A percentile compares a stretch with the other conserved stretches of the same genome.
phyloP scores from a whole-genome alignment of 2,797 vertebrate genomes.

The Aphelocoma californica region DNA sequence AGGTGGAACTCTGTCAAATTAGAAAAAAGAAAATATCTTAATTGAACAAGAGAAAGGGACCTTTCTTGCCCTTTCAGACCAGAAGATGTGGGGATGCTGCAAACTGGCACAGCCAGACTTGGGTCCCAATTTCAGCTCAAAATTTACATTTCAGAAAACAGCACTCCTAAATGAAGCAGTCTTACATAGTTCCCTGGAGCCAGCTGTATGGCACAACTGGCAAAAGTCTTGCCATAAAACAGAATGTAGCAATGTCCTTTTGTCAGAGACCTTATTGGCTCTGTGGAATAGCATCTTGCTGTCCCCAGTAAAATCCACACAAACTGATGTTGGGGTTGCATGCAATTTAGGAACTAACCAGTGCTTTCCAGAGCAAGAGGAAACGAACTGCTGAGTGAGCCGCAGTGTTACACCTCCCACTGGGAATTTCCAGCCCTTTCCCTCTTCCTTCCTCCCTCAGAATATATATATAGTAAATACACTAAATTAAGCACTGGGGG shows the following conservation, averaged over 20 bases:
- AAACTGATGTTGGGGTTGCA: background rate
- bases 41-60: background rate
- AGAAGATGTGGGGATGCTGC: background rate
- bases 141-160: background rate
- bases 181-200: background rate
- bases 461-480: background rate
- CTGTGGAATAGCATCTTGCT: background rate
- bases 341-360: background rate
- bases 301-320: background rate
- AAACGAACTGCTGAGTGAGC: background rate
- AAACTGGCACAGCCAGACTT: background rate
- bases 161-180: background rate
- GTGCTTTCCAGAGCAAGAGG: background rate
- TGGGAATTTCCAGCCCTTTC: constrained; percentile 50
- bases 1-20: background rate
- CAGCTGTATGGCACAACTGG: background rate
- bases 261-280: background rate
- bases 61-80: background rate
- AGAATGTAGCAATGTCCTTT: background rate
- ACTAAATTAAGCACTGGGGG: background rate
- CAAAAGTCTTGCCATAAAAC: background rate
- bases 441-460: constrained; percentile 46
- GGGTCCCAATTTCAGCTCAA: background rate
- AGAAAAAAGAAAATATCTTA: background rate
- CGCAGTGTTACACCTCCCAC: background rate